Conservation (phyloP, 2,888 invertebrate species). For the Platycnemis pennipes region DNA sequence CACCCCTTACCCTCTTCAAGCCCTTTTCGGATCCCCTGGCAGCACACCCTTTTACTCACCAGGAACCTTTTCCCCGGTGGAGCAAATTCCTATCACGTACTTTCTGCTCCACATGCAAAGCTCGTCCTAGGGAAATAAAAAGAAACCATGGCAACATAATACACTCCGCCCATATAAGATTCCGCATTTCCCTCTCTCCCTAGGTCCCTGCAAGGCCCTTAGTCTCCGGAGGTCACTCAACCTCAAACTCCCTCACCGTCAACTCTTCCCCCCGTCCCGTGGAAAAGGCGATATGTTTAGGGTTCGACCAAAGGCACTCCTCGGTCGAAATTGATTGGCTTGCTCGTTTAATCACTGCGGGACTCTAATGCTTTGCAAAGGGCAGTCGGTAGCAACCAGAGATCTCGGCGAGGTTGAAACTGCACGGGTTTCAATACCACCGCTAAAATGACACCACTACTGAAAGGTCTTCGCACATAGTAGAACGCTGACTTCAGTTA, state of each 20-base stretch:
- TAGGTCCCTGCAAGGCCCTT: neutral
- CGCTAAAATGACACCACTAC: neutral
- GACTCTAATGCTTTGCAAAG: neutral
- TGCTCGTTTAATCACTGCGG: neutral
- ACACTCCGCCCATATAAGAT: conserved; percentile 19
- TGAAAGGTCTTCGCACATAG: no score
- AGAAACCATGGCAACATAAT: conserved; percentile 11
- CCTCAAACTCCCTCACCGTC: neutral
- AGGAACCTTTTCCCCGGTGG: neutral
- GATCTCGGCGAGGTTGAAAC: neutral
- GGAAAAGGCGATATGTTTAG: neutral
- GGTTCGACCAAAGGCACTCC: neutral
- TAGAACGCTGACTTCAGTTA: no score
- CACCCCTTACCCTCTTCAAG: neutral
- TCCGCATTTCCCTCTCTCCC: neutral
- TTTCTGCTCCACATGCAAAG: neutral
- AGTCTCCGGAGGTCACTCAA: neutral
- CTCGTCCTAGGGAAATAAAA: conserved; percentile 20
- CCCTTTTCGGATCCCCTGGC: neutral
- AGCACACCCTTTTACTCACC: neutral
- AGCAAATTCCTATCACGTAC: conserved; percentile 28
- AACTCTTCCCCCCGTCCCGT: neutral
- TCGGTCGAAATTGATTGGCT: neutral
- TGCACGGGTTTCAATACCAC: neutral
- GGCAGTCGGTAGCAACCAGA: neutral